Base-by-base conservation (phyloP, 2,888 invertebrate species). In the Phaonia tiefii region DNA sequence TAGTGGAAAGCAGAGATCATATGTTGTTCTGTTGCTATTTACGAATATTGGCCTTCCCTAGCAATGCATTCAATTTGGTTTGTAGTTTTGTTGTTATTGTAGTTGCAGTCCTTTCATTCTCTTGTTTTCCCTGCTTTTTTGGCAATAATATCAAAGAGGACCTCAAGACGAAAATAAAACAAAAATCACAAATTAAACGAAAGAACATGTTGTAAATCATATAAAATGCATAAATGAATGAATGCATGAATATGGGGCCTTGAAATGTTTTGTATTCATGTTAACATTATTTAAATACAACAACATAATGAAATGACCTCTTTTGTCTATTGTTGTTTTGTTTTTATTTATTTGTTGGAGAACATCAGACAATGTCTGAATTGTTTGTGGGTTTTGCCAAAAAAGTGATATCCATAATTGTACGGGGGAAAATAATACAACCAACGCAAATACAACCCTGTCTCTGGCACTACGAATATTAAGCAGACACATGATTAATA, bases 1-100 rank as follows among this genome's bases (percentile, higher is more conserved):
- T 78, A 78, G 71, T 72, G 78, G 81, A 75, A 71, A 74, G 58
- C 76, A 80, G 77, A 81, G 72, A 81, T 80, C 75, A 75, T 75
- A 72, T 75, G 63, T 42, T 81, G n/a, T n/a, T n/a, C n/a, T n/a
- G n/a, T 69, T 80, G 73, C 11, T 17, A 20, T 51, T 17, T 22
- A 51, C 49, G 44, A 44, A 11, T 44, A n/a, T 44, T 44, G 11
- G 49, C 15, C 20, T 51, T 17, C 51, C 20, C 20, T 20, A 20
- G 31, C n/a, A 31, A 31, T 31, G 31, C 31, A 31, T 31, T 31
- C 31, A 31, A 31, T 31, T 31, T 8, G n/a, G n/a, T 26, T 56
- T 13, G 25, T 56, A 25, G 26, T 25, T 56, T n/a, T 44, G 44
- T n/a, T 4, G 44, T n/a, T 44, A 13, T n/a, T 44, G 44, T 44